Conservation (phyloP, 2,113 vertebrate genomes). For the Cyanocitta stelleri region DNA sequence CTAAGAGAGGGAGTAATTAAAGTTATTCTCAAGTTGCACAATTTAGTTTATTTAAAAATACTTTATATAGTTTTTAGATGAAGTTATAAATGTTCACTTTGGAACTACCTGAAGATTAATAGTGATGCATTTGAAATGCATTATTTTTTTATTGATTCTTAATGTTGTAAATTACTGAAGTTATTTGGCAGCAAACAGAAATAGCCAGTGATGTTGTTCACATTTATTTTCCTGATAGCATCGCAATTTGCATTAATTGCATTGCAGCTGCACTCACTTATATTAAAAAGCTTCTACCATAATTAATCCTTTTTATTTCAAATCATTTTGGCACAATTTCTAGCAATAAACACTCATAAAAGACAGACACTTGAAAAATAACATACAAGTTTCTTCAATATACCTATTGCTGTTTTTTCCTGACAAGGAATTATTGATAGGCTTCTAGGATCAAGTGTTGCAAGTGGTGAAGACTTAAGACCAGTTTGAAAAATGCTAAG, state of each 20-base stretch:
- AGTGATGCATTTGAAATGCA: slow-evolving; percentile 90
- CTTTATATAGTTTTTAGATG: slow-evolving; percentile 80
- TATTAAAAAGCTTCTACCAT: slow-evolving; percentile 95
- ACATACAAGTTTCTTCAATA: slow-evolving; percentile 80
- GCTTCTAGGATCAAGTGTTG: slow-evolving; percentile 77
- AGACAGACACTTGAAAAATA: slow-evolving; percentile 86
- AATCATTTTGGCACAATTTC: slow-evolving; percentile 99
- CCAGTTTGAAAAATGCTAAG: slow-evolving; percentile 87
- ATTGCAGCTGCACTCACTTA: slow-evolving; percentile 95
- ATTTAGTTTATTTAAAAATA: slow-evolving; percentile 60
- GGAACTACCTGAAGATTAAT: slow-evolving; percentile 82
- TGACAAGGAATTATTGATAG: slow-evolving; percentile 89
- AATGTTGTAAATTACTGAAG: slow-evolving; percentile 98
- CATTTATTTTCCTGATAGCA: slow-evolving; percentile 87
- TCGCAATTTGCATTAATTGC: slow-evolving; percentile 94
- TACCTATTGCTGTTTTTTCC: slow-evolving; percentile 81
- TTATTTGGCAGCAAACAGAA: slow-evolving; percentile 95
- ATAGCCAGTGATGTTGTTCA: slow-evolving; percentile 81
- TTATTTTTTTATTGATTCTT: slow-evolving; percentile 99
- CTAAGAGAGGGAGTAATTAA: slow-evolving; percentile 51
- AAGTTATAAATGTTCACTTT: slow-evolving; percentile 80
- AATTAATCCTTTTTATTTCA: slow-evolving; percentile 96
- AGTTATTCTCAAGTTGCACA: slow-evolving; percentile 52
- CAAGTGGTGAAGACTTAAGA: slow-evolving; percentile 75
- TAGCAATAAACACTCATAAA: slow-evolving; percentile 98